Conservation (phyloP, 2,113 vertebrate species). For the Forbesichthys agassizii region DNA sequence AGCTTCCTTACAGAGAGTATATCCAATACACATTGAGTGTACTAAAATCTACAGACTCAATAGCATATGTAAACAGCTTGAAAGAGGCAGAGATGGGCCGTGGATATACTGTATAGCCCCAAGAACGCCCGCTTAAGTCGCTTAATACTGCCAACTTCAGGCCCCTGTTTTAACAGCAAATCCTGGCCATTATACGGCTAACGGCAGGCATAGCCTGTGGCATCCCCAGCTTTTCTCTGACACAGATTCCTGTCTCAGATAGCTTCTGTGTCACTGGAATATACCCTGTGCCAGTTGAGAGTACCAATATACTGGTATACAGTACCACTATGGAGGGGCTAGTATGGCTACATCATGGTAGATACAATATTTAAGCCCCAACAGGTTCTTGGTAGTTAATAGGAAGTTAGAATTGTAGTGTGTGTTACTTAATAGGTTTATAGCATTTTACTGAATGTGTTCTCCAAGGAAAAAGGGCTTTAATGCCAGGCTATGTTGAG, state of each 20-base stretch:
- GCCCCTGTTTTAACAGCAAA: slow-evolving; percentile 75
- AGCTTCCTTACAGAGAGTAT: background rate
- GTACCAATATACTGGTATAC: slow-evolving; percentile 1
- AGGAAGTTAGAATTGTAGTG: too few species aligned
- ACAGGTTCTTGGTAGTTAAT: too few species aligned
- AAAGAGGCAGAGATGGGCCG: slow-evolving; percentile 42
- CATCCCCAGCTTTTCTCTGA: slow-evolving; percentile 64
- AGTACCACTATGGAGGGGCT: too few species aligned
- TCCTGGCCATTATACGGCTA: slow-evolving; percentile 73
- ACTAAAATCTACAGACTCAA: slow-evolving; percentile 15
- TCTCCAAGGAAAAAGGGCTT: background rate
- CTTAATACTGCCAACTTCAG: slow-evolving; percentile 66
- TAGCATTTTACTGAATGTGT: too few species aligned
- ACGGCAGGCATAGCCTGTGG: slow-evolving; percentile 69
- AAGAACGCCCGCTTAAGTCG: slow-evolving; percentile 64
- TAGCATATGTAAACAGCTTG: slow-evolving; percentile 16
- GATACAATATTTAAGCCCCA: too few species aligned
- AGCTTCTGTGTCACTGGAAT: slow-evolving; percentile 52
- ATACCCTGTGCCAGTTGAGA: slow-evolving; percentile 29
- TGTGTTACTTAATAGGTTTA: too few species aligned
- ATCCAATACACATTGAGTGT: slow-evolving; percentile 47
- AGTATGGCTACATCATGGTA: too few species aligned
- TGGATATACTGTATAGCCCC: slow-evolving; percentile 59
- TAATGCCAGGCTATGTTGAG: slow-evolving; percentile 5
- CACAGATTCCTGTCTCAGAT: slow-evolving; percentile 46